Evolutionary conservation across 2,113 vertebrate genomes (phyloP).

Genomic region (Phaethornis superciliosus): DNA sequence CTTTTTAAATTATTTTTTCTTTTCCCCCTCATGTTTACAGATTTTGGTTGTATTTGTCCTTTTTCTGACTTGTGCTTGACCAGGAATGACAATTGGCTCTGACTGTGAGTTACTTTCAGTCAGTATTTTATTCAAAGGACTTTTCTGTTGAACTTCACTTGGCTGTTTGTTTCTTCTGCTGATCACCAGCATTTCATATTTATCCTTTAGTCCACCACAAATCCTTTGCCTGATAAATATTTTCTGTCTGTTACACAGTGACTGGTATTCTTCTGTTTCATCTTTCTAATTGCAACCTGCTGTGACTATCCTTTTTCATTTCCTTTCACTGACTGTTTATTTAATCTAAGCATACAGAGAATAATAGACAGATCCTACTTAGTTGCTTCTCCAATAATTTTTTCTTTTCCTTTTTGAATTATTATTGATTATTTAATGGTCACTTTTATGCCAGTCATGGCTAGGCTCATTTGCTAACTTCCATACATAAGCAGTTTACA

Average conservation of each 20-base stretch:
- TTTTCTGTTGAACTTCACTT: not conserved
- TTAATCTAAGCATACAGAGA: constrained; percentile 10
- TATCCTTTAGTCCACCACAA: not conserved
- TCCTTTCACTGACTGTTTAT: constrained; percentile 34
- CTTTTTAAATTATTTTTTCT: not conserved
- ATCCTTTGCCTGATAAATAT: not conserved
- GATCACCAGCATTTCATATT: not conserved
- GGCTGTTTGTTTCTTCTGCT: not conserved
- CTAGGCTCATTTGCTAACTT: not conserved
- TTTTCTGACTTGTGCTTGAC: not conserved
- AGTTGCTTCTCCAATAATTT: not conserved
- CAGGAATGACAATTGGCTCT: not conserved
- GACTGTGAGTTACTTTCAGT: not conserved
- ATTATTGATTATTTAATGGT: constrained; percentile 49
- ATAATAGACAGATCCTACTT: not conserved
- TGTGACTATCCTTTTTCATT: constrained; percentile 16
- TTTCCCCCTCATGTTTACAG: not conserved
- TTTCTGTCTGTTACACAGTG: not conserved
- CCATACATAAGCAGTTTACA: not conserved
- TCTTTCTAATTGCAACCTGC: not conserved
- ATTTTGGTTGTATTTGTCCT: not conserved
- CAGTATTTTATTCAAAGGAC: not conserved
- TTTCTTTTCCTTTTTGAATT: not conserved
- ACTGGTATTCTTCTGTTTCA: not conserved
- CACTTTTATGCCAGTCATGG: not conserved